Conservation (phyloP, 2,888 invertebrate genomes). For the Amphipyra tragopoginis region DNA sequence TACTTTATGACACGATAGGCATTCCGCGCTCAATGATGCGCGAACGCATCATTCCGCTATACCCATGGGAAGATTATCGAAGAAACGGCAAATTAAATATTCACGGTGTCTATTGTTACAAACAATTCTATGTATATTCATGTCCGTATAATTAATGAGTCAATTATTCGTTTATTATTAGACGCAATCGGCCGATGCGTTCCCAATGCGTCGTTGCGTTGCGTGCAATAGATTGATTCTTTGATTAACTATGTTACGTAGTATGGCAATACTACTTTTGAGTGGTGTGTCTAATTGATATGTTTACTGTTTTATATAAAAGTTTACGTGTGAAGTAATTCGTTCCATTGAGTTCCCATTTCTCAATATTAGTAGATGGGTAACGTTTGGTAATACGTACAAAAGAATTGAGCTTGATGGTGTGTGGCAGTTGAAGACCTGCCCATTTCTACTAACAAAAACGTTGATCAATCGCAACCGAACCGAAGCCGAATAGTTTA, state of each 20-base stretch:
- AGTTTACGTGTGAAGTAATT: constrained; percentile 45
- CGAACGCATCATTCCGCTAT: constrained; percentile 24
- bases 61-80: constrained; percentile 55
- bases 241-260: constrained; percentile 48
- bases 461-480: too few relatives aligned
- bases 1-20: constrained; percentile 5
- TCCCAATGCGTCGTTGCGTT: constrained; percentile 63
- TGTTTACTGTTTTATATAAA: constrained; percentile 41
- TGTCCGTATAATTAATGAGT: constrained; percentile 53
- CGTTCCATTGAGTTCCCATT: constrained; percentile 46
- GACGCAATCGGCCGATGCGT: constrained; percentile 61
- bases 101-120: constrained; percentile 52
- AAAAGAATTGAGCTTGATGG: constrained; percentile 11
- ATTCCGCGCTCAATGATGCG: constrained; percentile 33
- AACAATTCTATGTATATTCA: constrained; percentile 48
- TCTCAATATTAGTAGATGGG: constrained; percentile 32
- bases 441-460: too few relatives aligned
- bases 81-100: constrained; percentile 41
- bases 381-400: constrained; percentile 28
- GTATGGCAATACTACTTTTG: constrained; percentile 35
- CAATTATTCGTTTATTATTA: constrained; percentile 53
- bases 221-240: constrained; percentile 59
- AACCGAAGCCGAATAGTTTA: too few relatives aligned
- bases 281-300: constrained; percentile 39
- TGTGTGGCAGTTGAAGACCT: neutral